phyloP scores from a whole-genome alignment of 2,113 vertebrate species.

The Lasiurus cinereus region DNA sequence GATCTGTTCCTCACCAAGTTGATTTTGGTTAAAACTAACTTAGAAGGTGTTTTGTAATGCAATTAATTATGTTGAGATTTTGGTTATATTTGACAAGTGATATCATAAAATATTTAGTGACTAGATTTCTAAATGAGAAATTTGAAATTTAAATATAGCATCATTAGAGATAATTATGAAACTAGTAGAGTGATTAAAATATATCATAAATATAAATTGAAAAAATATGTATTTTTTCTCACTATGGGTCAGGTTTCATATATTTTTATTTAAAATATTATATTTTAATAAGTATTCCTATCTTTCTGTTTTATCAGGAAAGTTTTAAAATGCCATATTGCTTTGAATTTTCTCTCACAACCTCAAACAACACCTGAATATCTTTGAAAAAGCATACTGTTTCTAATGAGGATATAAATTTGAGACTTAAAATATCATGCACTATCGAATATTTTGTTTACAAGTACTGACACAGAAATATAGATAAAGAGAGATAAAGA shows the following conservation, averaged over 20 bases:
- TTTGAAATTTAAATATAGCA: background rate
- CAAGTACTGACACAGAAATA: background rate
- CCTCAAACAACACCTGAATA: background rate
- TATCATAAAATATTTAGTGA: background rate
- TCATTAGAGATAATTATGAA: background rate
- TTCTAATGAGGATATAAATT: conserved; percentile 43
- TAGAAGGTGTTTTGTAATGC: background rate
- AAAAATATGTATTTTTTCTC: background rate
- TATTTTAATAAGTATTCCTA: background rate
- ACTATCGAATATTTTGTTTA: background rate
- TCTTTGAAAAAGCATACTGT: background rate
- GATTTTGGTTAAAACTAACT: background rate
- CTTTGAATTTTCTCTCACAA: conserved; percentile 19
- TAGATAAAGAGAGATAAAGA: background rate
- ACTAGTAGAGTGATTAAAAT: background rate
- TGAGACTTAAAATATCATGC: background rate
- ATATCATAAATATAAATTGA: background rate
- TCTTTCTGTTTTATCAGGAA: background rate
- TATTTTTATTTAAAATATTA: background rate
- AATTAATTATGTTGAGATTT: background rate
- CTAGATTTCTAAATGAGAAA: background rate
- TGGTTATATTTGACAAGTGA: background rate
- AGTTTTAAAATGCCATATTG: background rate
- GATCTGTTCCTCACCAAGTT: background rate
- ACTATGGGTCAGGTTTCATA: background rate